Evolutionary conservation across 2,113 vertebrate species (phyloP), one percentile per base, ranked within the genome.

Genomic region (Psilopogon haemacephalus): DNA sequence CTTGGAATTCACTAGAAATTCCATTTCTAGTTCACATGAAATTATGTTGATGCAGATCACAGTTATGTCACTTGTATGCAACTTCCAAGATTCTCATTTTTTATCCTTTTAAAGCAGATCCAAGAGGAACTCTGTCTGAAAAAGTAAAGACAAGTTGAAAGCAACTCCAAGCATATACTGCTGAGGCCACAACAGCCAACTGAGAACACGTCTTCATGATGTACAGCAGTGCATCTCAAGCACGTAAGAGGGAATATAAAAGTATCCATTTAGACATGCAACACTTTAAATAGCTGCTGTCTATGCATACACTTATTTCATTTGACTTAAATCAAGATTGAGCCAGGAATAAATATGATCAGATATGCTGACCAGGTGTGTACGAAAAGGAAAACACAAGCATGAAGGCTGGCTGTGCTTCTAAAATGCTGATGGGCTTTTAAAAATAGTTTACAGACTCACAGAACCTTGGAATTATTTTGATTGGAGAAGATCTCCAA

Each of bases 131-230:
- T 5, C 28, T 46, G 9, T 20, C 46, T 24, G 32, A 27, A 46
- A 84, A 58, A 68, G 16, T 24, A 4, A 42, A 68, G 16, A 32
- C 8, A 54, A 23, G 17, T 0, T 48, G 15, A 10, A 72, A 68
- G 14, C 21, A 69, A 62, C 24, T 44, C 35, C 15, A 62, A 16
- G 28, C 11, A 64, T 1, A 27, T 15, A 16, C 32, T 55, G 19
- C 35, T 52, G 35, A n/a, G 20, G 35, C 9, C 67, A 30, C 56
- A 81, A 12, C 8, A 74, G 52, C 28, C 6, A 63, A 37, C 0
- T 4, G 52, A 55, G 44, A 78, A 50, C 0, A 9, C 8, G 11
- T 0, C 2, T 19, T 54, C 24, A 37, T 2, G 8, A 58, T 1
- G 4, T 4, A 10, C 0, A 69, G 46, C 12, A 28, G 15, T 37